These are phyloP conservation scores for Oriolus oriolus DNA, from an alignment of 2,113 vertebrate species.

Conservation along the genomic window DNA sequence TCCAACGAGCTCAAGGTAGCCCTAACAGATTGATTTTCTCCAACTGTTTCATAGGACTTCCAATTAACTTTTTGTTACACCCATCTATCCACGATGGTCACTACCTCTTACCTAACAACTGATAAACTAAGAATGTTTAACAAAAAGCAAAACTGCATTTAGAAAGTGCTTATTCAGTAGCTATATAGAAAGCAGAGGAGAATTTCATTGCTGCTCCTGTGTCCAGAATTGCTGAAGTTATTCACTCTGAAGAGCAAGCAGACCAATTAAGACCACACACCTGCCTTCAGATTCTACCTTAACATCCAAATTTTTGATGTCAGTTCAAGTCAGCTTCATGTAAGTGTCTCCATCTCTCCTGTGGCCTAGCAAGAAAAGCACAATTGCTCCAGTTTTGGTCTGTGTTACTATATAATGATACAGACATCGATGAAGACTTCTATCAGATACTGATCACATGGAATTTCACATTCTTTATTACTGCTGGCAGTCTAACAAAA, in stretches of 20 bases:
- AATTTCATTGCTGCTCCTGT: neutral
- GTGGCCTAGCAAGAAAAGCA: neutral
- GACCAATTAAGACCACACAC: neutral
- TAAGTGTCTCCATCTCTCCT: neutral
- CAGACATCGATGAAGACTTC: neutral
- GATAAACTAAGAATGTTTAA: neutral
- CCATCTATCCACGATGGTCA: neutral
- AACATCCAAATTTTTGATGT: neutral
- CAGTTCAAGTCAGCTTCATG: neutral
- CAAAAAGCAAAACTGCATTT: neutral
- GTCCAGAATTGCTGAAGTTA: neutral
- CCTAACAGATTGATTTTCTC: neutral
- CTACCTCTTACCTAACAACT: neutral
- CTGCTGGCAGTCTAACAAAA: neutral
- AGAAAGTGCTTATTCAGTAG: neutral
- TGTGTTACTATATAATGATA: neutral
- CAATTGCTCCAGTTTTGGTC: neutral
- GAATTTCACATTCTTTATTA: neutral
- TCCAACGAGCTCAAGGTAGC: neutral
- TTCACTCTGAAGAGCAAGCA: accelerated
- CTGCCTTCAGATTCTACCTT: neutral
- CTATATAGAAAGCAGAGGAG: neutral
- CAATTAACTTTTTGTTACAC: neutral
- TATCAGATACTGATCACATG: neutral
- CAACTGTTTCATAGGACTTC: neutral